Evolutionary conservation across 2,888 invertebrate species (phyloP), one percentile per base, ranked within the genome.

Genomic region (Gasteruption jaculator): DNA sequence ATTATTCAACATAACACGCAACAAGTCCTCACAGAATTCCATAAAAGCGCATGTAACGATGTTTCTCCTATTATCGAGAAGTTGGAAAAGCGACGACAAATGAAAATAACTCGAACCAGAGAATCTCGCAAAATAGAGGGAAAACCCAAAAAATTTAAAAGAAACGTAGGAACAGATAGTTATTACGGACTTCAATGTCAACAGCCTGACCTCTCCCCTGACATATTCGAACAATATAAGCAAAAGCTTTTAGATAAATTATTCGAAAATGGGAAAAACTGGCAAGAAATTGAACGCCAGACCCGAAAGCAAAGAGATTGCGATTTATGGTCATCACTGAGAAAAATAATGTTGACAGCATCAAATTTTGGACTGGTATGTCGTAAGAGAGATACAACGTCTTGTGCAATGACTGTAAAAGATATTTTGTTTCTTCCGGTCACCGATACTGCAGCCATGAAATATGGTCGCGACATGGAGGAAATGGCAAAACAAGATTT

Each of bases 381-480:
- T 34, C 41, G 40, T 19, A 45, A 37, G 37, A 34, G 38, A 26
- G 36, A 21, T 21, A 42, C 34, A 2, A 52, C 49, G 50, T 52
- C 8, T n/a, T n/a, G n/a, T n/a, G n/a, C n/a, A n/a, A n/a, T n/a
- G n/a, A n/a, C n/a, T n/a, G n/a, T n/a, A n/a, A 34, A 41, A 31
- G 36, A 22, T 7, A 49, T 54, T 11, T 29, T 46, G 2, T 50
- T 45, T 43, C 42, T 50, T 10, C 30, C 36, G 16, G 30, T 42
- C 15, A 6, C 36, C 7, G 45, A 49, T 25, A 42, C 33, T 12
- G 33, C 27, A 24, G 46, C 49, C 24, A 26, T 41, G 11, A 33
- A 39, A 15, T 50, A 45, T 34, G 55, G 53, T 4, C 36, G 37
- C 6, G 46, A 45, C 5, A 46, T 46, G n/a, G 49, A 52, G 27